Conservation (phyloP, 1,140 invertebrate genomes). For the Portunus trituberculatus region DNA sequence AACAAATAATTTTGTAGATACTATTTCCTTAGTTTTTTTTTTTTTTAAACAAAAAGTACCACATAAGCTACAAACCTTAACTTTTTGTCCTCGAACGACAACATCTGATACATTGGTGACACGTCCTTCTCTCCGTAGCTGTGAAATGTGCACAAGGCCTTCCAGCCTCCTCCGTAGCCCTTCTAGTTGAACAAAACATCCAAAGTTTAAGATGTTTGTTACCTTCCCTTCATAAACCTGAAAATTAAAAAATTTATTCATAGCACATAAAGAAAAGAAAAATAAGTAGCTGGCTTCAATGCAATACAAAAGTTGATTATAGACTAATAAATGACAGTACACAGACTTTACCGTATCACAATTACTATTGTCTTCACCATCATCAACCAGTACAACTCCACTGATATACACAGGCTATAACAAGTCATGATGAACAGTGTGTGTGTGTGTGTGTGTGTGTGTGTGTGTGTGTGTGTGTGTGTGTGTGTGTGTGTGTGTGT, state of each 20-base stretch:
- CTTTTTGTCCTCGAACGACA: conserved; percentile 93
- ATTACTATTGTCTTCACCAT: too few species aligned
- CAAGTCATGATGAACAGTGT: too few species aligned
- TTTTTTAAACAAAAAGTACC: background rate
- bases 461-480: too few species aligned
- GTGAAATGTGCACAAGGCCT: conserved; percentile 98
- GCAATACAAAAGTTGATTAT: too few species aligned
- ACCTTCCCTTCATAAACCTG: conserved; percentile 97
- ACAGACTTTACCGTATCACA: too few species aligned
- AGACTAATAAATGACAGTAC: too few species aligned
- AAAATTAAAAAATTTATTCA: conserved; percentile 69
- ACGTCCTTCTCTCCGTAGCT: conserved; percentile 94
- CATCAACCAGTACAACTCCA: too few species aligned
- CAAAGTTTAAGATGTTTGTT: conserved; percentile 97
- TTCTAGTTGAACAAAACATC: conserved; percentile 98
- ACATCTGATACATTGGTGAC: conserved; percentile 97
- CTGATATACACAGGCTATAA: too few species aligned
- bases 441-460: too few species aligned
- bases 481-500: too few species aligned
- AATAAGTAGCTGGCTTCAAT: background rate
- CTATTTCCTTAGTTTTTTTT: too few species aligned
- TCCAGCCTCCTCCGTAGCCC: conserved; percentile 92
- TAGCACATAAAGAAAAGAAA: conserved; percentile 27
- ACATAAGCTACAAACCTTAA: conserved; percentile 85
- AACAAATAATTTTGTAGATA: too few species aligned